phyloP scores from a whole-genome alignment of 1,140 invertebrate species.

The Phymorhynchus buccinoides region DNA sequence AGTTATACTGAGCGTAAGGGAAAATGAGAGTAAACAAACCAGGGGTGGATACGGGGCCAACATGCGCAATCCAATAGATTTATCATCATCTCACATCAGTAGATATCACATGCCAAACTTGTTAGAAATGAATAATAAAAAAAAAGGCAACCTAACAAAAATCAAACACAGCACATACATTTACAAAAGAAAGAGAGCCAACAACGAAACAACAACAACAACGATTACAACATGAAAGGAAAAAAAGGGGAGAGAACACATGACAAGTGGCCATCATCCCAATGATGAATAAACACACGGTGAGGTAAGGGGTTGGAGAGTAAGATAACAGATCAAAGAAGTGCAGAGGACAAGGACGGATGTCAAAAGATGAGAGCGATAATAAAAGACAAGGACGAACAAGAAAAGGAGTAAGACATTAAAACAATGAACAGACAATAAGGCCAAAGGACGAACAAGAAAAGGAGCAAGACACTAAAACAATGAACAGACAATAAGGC shows the following conservation, averaged over 20 bases:
- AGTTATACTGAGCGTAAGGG: too few relatives aligned
- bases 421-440: not conserved
- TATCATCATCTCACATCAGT: too few relatives aligned
- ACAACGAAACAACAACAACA: not conserved
- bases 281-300: not conserved
- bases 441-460: not conserved
- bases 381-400: not conserved
- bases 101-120: too few relatives aligned
- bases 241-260: slow-evolving; percentile 32
- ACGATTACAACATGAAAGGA: slow-evolving; percentile 4
- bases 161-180: not conserved
- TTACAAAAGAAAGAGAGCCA: not conserved
- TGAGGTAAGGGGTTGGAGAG: not conserved
- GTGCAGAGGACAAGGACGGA: not conserved
- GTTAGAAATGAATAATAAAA: too few relatives aligned
- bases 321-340: not conserved
- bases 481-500: not conserved
- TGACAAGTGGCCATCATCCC: too few relatives aligned
- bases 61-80: too few relatives aligned
- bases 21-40: too few relatives aligned
- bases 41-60: too few relatives aligned
- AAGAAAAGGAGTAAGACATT: too few relatives aligned
- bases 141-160: slow-evolving; percentile 16
- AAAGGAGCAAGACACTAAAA: not conserved
- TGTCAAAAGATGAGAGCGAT: not conserved